Percentiles rank a stretch among this genome's conserved stretches.
phyloP scores from a whole-genome alignment of 2,797 vertebrate species.

The Fundulus diaphanus region DNA sequence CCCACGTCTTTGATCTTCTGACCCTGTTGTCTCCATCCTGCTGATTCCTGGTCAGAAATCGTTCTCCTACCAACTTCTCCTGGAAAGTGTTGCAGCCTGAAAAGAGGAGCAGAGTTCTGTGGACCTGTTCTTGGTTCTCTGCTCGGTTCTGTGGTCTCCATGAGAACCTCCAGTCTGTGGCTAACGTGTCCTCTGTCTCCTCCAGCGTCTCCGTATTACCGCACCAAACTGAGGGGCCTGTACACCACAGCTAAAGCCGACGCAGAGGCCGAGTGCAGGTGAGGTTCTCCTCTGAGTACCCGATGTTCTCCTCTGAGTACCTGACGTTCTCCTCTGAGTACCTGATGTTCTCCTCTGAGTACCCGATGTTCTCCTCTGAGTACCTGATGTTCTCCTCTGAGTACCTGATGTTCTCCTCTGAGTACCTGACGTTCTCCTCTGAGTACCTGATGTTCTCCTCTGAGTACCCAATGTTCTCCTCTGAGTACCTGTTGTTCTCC shows the following conservation, averaged over 20 bases:
- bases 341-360: background rate
- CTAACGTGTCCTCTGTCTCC: background rate
- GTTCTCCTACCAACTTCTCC: background rate
- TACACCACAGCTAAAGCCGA: conserved; percentile 94
- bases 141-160: too few species aligned
- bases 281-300: too few species aligned
- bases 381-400: too few species aligned
- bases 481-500: too few species aligned
- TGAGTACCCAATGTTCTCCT: background rate
- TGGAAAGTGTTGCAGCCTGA: background rate
- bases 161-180: background rate
- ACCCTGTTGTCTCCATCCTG: background rate
- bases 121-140: background rate
- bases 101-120: background rate
- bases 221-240: conserved; percentile 91
- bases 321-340: background rate
- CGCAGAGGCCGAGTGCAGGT: conserved; percentile 93
- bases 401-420: background rate
- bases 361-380: too few species aligned
- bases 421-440: conserved; percentile 64
- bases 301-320: too few species aligned
- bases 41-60: too few species aligned
- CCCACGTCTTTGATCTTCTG: background rate
- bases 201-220: conserved; percentile 91
- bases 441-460: too few species aligned